Conservation (phyloP, 2,797 vertebrate species). For the Decapterus maruadsi region DNA sequence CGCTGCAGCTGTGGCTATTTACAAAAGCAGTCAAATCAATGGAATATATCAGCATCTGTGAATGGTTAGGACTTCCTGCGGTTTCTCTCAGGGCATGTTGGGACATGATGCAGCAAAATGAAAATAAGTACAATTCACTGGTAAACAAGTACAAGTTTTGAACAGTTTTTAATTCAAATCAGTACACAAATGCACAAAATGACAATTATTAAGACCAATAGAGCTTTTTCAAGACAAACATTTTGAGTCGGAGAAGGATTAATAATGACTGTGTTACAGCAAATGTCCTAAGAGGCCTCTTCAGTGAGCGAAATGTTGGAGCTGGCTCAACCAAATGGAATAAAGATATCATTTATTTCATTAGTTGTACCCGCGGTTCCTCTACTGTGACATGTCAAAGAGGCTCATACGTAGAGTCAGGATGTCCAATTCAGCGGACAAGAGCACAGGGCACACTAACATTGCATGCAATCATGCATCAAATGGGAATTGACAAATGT, state of each 20-base stretch:
- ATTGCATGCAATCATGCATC: too few relatives aligned
- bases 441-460: too few relatives aligned
- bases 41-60: constrained; percentile 25
- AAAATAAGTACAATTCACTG: not conserved
- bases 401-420: too few relatives aligned
- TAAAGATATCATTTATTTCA: not conserved
- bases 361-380: too few relatives aligned
- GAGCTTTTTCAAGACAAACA: not conserved
- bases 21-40: constrained; percentile 21
- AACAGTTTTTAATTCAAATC: not conserved
- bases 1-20: constrained; percentile 23
- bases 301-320: not conserved
- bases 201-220: not conserved
- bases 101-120: constrained; percentile 34
- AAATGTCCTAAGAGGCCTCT: not conserved
- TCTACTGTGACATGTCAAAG: too few relatives aligned
- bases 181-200: not conserved
- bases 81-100: constrained; percentile 4
- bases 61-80: constrained; percentile 6
- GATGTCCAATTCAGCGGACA: too few relatives aligned
- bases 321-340: not conserved
- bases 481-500: too few relatives aligned
- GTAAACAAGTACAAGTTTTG: not conserved
- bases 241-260: not conserved
- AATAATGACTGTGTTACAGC: not conserved